Percentiles rank a stretch among this genome's conserved stretches.
phyloP scores from a whole-genome alignment of 2,797 vertebrate genomes.

The Myotis daubentonii region DNA sequence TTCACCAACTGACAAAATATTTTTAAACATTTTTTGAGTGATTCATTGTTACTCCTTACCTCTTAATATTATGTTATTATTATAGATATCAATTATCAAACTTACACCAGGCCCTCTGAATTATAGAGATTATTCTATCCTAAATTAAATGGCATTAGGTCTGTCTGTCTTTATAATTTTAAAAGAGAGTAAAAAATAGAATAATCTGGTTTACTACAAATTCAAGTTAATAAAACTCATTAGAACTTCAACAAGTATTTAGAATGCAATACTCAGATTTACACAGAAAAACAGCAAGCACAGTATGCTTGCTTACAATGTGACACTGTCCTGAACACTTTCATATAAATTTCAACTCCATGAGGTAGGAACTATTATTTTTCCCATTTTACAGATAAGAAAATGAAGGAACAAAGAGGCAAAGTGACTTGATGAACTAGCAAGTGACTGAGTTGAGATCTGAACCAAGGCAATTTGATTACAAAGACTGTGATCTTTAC shows the following conservation, averaged over 20 bases:
- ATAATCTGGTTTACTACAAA: background rate
- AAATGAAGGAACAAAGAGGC: background rate
- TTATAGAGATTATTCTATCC: background rate
- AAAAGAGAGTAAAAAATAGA: background rate
- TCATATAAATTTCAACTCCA: background rate
- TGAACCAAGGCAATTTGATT: background rate
- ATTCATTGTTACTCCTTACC: background rate
- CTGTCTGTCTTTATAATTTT: background rate
- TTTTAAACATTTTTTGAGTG: background rate
- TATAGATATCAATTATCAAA: background rate
- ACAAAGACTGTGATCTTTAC: background rate
- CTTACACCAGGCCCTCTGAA: background rate
- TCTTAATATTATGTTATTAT: background rate
- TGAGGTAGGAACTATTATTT: background rate
- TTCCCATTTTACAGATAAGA: background rate
- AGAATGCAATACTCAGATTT: background rate
- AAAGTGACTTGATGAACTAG: background rate
- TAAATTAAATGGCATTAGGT: background rate
- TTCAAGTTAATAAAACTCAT: background rate
- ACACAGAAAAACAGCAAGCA: background rate
- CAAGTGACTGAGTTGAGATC: background rate
- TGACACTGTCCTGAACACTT: background rate
- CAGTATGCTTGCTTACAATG: background rate
- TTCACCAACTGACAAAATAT: background rate
- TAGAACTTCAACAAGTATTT: background rate